Evolutionary conservation across 2,797 vertebrate genomes (phyloP).

Genomic region (Benthosema pterotum): DNA sequence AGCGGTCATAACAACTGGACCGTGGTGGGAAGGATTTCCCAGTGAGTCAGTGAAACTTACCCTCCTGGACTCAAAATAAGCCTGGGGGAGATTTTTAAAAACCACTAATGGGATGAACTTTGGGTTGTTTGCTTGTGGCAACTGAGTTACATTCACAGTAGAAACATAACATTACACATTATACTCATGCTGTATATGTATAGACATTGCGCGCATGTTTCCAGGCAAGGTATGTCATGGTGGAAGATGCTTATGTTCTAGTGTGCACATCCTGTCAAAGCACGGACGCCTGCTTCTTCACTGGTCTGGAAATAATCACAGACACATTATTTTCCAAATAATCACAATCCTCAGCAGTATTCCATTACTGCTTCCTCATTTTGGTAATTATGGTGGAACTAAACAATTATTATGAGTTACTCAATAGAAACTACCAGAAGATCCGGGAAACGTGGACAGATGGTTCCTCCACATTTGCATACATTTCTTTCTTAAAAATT

Average conservation of each 20-base stretch:
- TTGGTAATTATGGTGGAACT: background rate
- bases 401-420: background rate
- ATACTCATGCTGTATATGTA: constrained; percentile 8
- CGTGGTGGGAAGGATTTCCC: constrained; percentile 79
- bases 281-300: background rate
- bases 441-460: background rate
- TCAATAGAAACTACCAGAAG: background rate
- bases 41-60: constrained; percentile 77
- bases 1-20: constrained; percentile 80
- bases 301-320: background rate
- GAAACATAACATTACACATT: constrained; percentile 34
- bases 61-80: constrained; percentile 56
- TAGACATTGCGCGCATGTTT: too few species aligned
- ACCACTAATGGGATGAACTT: constrained; percentile 63
- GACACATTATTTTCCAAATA: background rate
- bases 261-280: constrained; percentile 20
- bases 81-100: constrained; percentile 57
- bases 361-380: constrained; percentile 1
- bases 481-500: too few species aligned
- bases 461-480: too few species aligned
- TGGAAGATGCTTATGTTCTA: constrained; percentile 15
- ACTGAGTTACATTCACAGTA: constrained; percentile 40
- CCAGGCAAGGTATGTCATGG: too few species aligned
- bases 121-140: constrained; percentile 52
- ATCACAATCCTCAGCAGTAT: background rate